Evolutionary conservation across 2,113 vertebrate genomes (phyloP).

Genomic region (Typhlomys cinereus): DNA sequence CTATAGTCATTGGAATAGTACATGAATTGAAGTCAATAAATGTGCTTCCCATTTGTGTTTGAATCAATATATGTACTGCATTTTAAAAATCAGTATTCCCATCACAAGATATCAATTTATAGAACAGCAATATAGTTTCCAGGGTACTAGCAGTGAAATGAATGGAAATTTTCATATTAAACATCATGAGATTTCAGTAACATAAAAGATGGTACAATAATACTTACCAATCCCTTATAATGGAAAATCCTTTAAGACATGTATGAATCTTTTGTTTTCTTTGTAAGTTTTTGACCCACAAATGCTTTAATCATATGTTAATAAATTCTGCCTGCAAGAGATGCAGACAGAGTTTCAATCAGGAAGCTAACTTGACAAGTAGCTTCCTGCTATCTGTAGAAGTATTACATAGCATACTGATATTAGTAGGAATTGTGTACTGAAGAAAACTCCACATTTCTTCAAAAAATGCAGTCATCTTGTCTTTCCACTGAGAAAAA

Average conservation of each 20-base stretch:
- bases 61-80: not conserved
- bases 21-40: not conserved
- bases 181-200: not conserved
- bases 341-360: not conserved
- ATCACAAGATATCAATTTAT: not conserved
- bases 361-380: not conserved
- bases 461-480: not conserved
- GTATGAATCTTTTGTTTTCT: not conserved
- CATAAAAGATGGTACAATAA: not conserved
- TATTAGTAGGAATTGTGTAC: not conserved
- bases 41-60: constrained; percentile 28
- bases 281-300: not conserved
- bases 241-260: not conserved
- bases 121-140: not conserved
- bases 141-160: not conserved
- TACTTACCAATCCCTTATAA: not conserved
- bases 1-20: not conserved
- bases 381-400: not conserved
- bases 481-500: not conserved
- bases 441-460: not conserved
- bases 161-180: not conserved
- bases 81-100: constrained; percentile 17
- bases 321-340: not conserved
- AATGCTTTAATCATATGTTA: too few relatives aligned
- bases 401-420: not conserved